Evolutionary conservation across 2,797 vertebrate species (phyloP).

Genomic region (Anolis apletophallus): DNA sequence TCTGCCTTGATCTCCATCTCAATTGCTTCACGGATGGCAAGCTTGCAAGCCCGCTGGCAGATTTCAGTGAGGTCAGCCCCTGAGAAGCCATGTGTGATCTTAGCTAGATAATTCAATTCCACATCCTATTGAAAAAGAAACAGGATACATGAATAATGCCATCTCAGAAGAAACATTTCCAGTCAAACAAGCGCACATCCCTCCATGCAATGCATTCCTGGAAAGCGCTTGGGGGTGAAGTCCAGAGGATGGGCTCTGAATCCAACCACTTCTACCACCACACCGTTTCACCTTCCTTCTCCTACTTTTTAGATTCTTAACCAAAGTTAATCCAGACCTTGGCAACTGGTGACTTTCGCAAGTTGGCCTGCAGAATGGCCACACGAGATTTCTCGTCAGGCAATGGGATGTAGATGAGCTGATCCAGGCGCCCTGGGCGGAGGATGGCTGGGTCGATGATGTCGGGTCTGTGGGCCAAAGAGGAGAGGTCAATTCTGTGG

Average conservation of each 20-base stretch:
- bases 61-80: slow-evolving; percentile 85
- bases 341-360: slow-evolving; percentile 72
- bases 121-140: slow-evolving; percentile 72
- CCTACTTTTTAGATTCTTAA: background rate
- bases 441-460: slow-evolving; percentile 75
- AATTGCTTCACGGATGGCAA: slow-evolving; percentile 83
- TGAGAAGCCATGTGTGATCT: slow-evolving; percentile 83
- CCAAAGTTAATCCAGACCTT: slow-evolving; percentile 40
- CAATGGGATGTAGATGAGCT: slow-evolving; percentile 74
- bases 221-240: background rate
- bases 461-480: slow-evolving; percentile 64
- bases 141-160: background rate
- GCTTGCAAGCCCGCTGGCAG: slow-evolving; percentile 83
- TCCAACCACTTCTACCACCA: background rate
- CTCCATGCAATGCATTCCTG: background rate
- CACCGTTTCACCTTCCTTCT: background rate
- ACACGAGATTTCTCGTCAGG: slow-evolving; percentile 69
- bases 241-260: background rate
- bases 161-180: background rate
- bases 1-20: slow-evolving; percentile 81
- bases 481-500: background rate
- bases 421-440: slow-evolving; percentile 71
- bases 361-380: slow-evolving; percentile 72
- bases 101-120: slow-evolving; percentile 77
- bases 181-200: background rate